These are phyloP conservation scores for Bos taurus DNA, from an alignment of 2,113 vertebrate species.

Conservation along the genomic window ARS-UCD2.0 NC_037356.1:14673001-14673500, in stretches of 20 bases:
- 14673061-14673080: not conserved
- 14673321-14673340: not conserved
- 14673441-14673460: not conserved
- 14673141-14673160: not conserved
- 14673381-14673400: not conserved
- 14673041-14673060: not conserved
- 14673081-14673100: not conserved
- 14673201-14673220: not conserved
- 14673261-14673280: not conserved
- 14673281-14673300: not conserved
- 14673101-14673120: not conserved
- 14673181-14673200: not conserved
- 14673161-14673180: not conserved
- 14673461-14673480: not conserved
- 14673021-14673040: not conserved
- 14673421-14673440: not conserved
- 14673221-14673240: not conserved
- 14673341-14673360: not conserved
- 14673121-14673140: not conserved
- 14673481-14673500: not conserved
- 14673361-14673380: not conserved
- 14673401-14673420: not conserved
- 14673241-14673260: not conserved
- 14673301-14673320: not conserved
- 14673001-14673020: not conserved